phyloP scores from a whole-genome alignment of 1,140 invertebrate genomes.

The Bombus polaris region DNA sequence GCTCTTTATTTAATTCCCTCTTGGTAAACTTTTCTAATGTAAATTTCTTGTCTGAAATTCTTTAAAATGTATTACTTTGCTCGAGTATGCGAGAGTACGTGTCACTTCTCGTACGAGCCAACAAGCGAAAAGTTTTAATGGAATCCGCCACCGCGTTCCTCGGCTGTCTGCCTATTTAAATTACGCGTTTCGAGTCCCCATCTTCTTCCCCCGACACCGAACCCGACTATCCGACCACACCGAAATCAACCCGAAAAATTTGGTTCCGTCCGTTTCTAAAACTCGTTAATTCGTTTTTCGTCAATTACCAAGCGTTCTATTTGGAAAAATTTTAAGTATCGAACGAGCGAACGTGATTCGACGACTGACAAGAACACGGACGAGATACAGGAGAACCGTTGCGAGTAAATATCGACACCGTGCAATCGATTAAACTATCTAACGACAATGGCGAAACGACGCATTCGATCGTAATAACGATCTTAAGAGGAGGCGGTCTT shows the following conservation, averaged over 20 bases:
- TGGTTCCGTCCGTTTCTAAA: not conserved
- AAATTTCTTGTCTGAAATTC: conserved; percentile 53
- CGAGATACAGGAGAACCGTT: too few relatives aligned
- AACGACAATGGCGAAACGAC: not conserved
- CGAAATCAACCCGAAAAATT: conserved; percentile 45
- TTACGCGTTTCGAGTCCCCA: conserved; percentile 54
- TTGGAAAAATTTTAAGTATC: rapidly evolving
- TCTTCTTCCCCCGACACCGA: not conserved
- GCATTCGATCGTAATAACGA: too few relatives aligned
- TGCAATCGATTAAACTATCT: not conserved
- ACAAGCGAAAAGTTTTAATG: conserved; percentile 61
- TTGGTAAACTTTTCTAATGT: conserved; percentile 54
- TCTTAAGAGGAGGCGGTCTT: too few relatives aligned
- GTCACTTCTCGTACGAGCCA: conserved; percentile 56
- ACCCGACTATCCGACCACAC: conserved; percentile 34
- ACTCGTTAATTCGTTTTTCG: conserved; percentile 37
- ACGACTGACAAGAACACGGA: too few relatives aligned
- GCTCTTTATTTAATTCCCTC: conserved; percentile 44
- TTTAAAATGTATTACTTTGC: conserved; percentile 60
- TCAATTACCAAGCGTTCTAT: not conserved
- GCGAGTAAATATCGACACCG: not conserved
- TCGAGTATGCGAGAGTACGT: conserved; percentile 56
- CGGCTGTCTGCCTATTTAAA: conserved; percentile 59
- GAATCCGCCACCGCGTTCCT: conserved; percentile 59
- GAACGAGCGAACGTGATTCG: too few relatives aligned